Evolutionary conservation across 2,113 vertebrate species (phyloP), one percentile per base, ranked within the genome.

Genomic region (Cyprinodon tularosa): DNA sequence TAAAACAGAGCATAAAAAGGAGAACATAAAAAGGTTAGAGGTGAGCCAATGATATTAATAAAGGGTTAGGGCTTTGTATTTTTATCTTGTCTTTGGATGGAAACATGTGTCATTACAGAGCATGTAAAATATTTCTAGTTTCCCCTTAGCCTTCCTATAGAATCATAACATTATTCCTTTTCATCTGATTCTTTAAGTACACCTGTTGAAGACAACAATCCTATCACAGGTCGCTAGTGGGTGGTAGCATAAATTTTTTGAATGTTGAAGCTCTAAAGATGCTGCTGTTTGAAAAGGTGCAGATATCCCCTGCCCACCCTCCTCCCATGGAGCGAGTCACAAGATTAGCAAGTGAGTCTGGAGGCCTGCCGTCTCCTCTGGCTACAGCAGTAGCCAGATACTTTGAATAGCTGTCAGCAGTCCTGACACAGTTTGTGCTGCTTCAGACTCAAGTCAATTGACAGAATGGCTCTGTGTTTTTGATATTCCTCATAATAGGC

Each of bases 341-440:
- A 77, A 89, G 86, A 91, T 92, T 91, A 90, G 88, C 83, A 45
- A 83, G 84, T 68, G 81, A 73, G 90, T 62, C 75, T 78, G 68
- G 88, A 90, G 91, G 81, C 87, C 85, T 87, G 86, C 75, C 72
- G 76, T 83, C 82, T 86, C 86, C 83, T 85, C 78, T 44, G 80
- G 74, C 82, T 83, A 7, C 75, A 75, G 85, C 83, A 77, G 86
- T 78, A 82, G 76, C 83, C 88, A 84, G 74, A 89, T 85, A 84
- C 63, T 89, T 78, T 86, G 80, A 87, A 88, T 89, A 86, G 83
- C 84, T 91, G 86, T 89, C 88, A 91, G 89, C 87, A 84, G 74
- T 88, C 80, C 82, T 81, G 75, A 82, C 84, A 62, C 57, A 60
- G 83, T 84, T 87, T 85, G 83, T 84, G 88, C 87, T 80, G 84